Evolutionary conservation across 1,140 invertebrate genomes (phyloP), one percentile per base, ranked within the genome.

Genomic region (Chymomyza costata): DNA sequence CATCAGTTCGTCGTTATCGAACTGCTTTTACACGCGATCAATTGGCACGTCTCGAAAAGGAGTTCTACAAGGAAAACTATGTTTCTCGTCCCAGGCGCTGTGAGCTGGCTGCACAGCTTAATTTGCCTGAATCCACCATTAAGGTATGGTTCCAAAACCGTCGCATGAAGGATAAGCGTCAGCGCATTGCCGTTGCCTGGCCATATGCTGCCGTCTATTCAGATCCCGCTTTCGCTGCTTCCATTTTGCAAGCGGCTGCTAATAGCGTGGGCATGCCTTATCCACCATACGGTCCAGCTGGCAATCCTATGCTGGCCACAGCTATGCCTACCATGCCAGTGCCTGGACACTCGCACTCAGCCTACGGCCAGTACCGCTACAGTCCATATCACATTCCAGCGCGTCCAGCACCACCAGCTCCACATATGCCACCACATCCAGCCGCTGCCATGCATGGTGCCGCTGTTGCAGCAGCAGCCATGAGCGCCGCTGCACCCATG

Each of bases 61-160:
- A 99, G 85, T 99, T 99, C 85, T 90, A 91, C 74, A 93, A 95
- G 71, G 98, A 99, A 87, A 99, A 99, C 86, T 99, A 99, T 85
- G 97, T 99, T 0, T 98, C 95, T 1, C 87, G 97, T 38, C 97
- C 97, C 0, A 90, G 95, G 53, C 88, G 98, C 53, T 97, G 96
- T 83, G 97, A 99, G 86, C 86, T 99, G n/a, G 97, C 98, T 0
- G 90, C 94, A 1, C 93, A 97, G 65, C 88, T 99, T 10, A 93
- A 95, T 62, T 88, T 99, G 0, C 96, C 97, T 0, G 98, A 99
- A 86, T 95, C 94, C 7, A 99, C 98, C 0, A 99, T 99, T 52
- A 99, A 99, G 92, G 96, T 99, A 2, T 99, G 97, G 97, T 99
- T 99, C 84, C 97, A 99, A 90, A 99, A 99, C 78, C 90, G 97